These are phyloP conservation scores for Pyrrhosoma nymphula DNA, from an alignment of 2,888 invertebrate species.

Conservation along the genomic window DNA sequence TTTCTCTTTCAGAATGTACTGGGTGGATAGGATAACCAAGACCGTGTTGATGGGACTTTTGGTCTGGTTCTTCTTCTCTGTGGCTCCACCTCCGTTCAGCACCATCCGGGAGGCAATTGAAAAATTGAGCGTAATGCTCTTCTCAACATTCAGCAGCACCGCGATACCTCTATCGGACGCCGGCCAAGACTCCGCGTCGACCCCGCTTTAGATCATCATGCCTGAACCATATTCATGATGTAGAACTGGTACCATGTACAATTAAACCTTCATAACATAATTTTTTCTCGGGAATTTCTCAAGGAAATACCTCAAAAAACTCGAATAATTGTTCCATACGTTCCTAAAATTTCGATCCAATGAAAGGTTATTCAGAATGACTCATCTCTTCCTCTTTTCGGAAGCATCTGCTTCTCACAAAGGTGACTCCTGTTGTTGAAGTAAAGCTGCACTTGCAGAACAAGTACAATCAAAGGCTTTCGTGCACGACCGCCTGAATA, in stretches of 20 bases:
- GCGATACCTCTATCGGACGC: not conserved
- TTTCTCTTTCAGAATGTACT: constrained; percentile 88
- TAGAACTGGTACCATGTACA: not conserved
- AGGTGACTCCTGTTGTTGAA: no score
- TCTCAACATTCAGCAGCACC: not conserved
- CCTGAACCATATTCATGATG: not conserved
- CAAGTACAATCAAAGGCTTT: no score
- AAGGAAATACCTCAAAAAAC: not conserved
- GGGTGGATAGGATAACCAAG: constrained; percentile 87
- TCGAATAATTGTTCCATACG: not conserved
- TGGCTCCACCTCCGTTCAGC: not conserved
- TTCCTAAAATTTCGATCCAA: no score
- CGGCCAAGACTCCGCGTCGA: not conserved
- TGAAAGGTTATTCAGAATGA: no score
- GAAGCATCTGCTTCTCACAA: no score
- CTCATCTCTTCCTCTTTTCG: no score
- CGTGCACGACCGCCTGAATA: no score
- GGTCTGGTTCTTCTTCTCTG: constrained; percentile 78
- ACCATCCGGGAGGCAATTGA: not conserved
- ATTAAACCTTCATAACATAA: not conserved
- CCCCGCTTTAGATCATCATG: not conserved
- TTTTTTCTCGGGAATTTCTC: not conserved
- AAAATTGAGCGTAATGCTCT: not conserved
- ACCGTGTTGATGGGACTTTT: constrained; percentile 84
- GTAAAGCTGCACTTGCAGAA: no score